Base-by-base conservation (phyloP, 2,888 invertebrate species). In the Dexiosoma caninum region DNA sequence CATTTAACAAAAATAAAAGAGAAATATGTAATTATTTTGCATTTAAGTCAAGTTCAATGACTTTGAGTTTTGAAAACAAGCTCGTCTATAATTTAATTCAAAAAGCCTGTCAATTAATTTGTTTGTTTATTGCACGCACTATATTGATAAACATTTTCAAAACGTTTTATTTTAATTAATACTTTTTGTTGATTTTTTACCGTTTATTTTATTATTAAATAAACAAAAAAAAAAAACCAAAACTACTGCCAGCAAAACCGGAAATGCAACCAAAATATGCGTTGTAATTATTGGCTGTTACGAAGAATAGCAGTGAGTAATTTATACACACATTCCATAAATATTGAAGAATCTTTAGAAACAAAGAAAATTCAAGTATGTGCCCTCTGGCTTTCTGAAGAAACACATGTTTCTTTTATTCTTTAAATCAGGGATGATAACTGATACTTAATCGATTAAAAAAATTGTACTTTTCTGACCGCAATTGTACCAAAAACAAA, bases 11-110 rank as follows among this genome's bases (percentile, higher is more conserved):
- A 27, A 27, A 27, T 6, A 27, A 27, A n/a, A n/a, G n/a, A n/a
- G n/a, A n/a, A n/a, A n/a, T n/a, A n/a, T n/a, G n/a, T 21, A 32
- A 40, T 57, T 40, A 30, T 30, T 42, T 51, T 53, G 6, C 27
- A 55, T 69, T 76, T 12, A 49, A 70, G 49, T 70, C 77, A 77
- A 77, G 70, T 77, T 77, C 77, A 77, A 70, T 77, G 70, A 70
- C 72, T 35, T 35, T 21, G n/a, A 30, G 3, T 2, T 40, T 42
- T 14, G 7, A 37, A 37, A 49, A 14, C 16, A 12, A 14, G 27
- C 21, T 14, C 2, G 46, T 57, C 19, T 32, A 42, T 55, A 23
- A 64, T 57, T 37, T 27, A 19, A 16, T 35, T 37, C 3, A 9
- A 59, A n/a, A 10, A 16, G 19, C 23, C 53, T 62, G 19, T 4